Conservation (phyloP, 1,140 invertebrate species). For the Monochamus saltuarius region DNA sequence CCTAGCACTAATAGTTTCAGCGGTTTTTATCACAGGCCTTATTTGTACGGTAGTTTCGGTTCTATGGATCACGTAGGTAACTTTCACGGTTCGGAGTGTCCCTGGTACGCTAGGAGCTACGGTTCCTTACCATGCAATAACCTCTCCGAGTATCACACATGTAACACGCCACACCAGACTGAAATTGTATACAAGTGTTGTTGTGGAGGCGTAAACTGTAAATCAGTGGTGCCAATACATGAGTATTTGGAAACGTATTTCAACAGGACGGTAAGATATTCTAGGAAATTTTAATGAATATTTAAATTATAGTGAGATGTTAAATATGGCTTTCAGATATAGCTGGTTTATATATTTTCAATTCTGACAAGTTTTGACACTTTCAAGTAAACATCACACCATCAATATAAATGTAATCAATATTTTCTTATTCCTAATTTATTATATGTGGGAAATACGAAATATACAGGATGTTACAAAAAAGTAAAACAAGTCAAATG, state of each 20-base stretch:
- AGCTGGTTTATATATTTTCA: too few species aligned
- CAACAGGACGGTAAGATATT: conserved; percentile 46
- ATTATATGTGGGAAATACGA: too few species aligned
- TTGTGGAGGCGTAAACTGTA: conserved; percentile 29
- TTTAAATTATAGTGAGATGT: too few species aligned
- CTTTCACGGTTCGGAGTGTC: not conserved
- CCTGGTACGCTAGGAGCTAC: not conserved
- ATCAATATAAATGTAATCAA: too few species aligned
- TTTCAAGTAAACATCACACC: too few species aligned
- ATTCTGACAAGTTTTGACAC: too few species aligned
- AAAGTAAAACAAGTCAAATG: too few species aligned
- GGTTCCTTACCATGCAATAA: conserved; percentile 12
- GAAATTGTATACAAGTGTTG: conserved; percentile 31
- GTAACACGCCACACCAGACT: conserved; percentile 8
- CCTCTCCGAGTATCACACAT: not conserved
- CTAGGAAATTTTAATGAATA: not conserved
- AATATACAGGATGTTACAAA: too few species aligned
- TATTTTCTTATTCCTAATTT: too few species aligned
- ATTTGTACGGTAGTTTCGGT: conserved; percentile 3
- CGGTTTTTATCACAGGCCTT: not conserved
- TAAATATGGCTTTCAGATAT: too few species aligned
- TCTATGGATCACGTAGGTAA: conserved; percentile 4
- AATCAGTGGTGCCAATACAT: conserved; percentile 44
- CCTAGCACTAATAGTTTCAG: not conserved
- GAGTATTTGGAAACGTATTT: conserved; percentile 51